A percentile compares a stretch with the other conserved stretches of the same genome.
Evolutionary conservation across 2,888 invertebrate species (phyloP).

Genomic region (Notocelia uddmanniana): DNA sequence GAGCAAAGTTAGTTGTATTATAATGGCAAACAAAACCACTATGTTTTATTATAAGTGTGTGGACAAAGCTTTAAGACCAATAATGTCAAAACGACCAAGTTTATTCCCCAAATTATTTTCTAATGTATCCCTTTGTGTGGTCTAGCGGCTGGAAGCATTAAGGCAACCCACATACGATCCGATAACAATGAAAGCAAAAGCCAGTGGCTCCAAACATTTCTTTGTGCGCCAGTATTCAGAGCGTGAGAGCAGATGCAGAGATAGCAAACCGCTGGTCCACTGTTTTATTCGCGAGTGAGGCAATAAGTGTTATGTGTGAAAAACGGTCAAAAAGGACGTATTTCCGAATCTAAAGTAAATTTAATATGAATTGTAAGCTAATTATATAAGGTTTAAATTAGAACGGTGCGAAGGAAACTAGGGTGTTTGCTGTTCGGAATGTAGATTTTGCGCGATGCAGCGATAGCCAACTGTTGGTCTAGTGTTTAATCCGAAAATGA

Average conservation of each 20-base stretch:
- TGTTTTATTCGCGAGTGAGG: constrained; percentile 22
- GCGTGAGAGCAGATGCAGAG: constrained; percentile 36
- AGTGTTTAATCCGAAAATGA: constrained; percentile 34
- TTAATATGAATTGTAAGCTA: neutral
- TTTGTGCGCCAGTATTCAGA: constrained; percentile 44
- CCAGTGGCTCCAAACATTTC: constrained; percentile 45
- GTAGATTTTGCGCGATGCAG: constrained; percentile 28
- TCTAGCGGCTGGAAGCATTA: constrained; percentile 34
- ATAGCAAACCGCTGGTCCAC: constrained; percentile 21
- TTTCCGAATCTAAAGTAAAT: neutral
- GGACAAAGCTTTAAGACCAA: neutral
- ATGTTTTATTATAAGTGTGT: neutral
- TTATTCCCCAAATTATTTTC: neutral
- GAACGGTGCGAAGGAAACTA: neutral
- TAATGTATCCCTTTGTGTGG: constrained; percentile 32
- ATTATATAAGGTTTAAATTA: neutral
- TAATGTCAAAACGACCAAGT: neutral
- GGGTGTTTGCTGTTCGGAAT: constrained; percentile 2
- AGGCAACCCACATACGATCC: constrained; percentile 44
- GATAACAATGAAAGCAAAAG: constrained; percentile 46
- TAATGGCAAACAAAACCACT: neutral
- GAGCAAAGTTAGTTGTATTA: neutral
- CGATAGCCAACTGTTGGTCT: constrained; percentile 42
- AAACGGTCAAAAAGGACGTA: neutral
- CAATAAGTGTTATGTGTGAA: constrained; percentile 28